Evolutionary conservation across 2,797 vertebrate genomes (phyloP).

Genomic region (Xenopus petersii): DNA sequence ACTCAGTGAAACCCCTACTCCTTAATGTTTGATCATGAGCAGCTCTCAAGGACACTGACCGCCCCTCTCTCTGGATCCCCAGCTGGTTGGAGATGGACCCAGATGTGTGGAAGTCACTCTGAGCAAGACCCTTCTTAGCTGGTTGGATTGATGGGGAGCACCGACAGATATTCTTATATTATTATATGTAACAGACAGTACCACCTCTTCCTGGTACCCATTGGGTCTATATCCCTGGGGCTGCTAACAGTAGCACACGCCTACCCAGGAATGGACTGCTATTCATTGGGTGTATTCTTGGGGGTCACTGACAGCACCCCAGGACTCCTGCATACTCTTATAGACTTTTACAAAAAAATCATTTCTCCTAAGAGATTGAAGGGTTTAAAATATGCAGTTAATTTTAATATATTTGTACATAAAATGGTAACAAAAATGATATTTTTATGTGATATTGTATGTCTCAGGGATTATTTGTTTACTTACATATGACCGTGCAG

Average conservation of each 20-base stretch:
- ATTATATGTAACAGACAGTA: not conserved
- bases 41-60: not conserved
- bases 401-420: conserved; percentile 29
- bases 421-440: conserved; percentile 9
- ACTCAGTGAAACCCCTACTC: conserved; percentile 25
- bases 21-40: not conserved
- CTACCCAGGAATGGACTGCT: too few species aligned
- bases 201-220: not conserved
- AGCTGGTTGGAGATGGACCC: not conserved
- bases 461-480: conserved; percentile 19
- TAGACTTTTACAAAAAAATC: conserved; percentile 3
- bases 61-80: not conserved
- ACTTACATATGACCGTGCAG: not conserved
- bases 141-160: too few species aligned
- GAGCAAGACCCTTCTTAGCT: too few species aligned
- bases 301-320: too few species aligned
- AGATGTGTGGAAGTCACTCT: not conserved
- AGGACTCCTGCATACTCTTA: too few species aligned
- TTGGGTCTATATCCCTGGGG: too few species aligned
- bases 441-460: conserved; percentile 14
- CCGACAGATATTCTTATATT: too few species aligned
- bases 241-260: too few species aligned
- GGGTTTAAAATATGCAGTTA: conserved; percentile 20
- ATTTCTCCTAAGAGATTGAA: not conserved
- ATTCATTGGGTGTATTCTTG: too few species aligned